Evolutionary conservation across 2,113 vertebrate species (phyloP).

Genomic region (Megatriorchis doriae): DNA sequence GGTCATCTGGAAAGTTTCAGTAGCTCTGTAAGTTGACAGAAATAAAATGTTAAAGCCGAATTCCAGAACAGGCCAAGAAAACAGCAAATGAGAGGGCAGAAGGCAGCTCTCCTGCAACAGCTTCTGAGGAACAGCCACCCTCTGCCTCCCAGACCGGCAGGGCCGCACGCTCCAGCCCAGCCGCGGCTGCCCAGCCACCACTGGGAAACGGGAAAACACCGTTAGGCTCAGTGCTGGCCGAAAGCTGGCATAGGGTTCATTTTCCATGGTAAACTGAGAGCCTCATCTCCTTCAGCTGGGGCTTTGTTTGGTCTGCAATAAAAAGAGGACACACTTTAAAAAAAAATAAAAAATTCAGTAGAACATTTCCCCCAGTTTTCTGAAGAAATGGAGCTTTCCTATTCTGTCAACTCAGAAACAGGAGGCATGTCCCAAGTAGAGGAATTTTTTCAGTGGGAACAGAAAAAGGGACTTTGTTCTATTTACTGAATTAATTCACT

Average conservation of each 20-base stretch:
- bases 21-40: not conserved
- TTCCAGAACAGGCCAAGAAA: not conserved
- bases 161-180: accelerated
- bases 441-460: not conserved
- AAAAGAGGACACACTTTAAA: not conserved
- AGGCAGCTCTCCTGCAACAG: not conserved
- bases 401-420: not conserved
- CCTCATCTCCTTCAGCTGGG: not conserved
- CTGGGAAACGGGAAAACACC: accelerated
- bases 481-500: not conserved
- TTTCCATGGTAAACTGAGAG: not conserved
- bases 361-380: not conserved
- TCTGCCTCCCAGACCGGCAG: not conserved
- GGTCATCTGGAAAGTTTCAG: not conserved
- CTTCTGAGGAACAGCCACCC: not conserved
- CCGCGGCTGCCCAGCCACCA: not conserved
- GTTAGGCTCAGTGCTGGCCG: not conserved
- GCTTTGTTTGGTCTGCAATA: not conserved
- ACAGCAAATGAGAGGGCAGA: not conserved
- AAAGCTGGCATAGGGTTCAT: not conserved
- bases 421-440: not conserved
- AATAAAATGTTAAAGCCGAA: not conserved
- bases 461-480: not conserved
- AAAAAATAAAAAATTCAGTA: not conserved
- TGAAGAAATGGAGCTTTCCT: not conserved